Percentiles rank a stretch among this genome's conserved stretches.
Conservation (phyloP, 92 coral and sea anemone genomes). For the Isaurus tuberculatus region DNA sequence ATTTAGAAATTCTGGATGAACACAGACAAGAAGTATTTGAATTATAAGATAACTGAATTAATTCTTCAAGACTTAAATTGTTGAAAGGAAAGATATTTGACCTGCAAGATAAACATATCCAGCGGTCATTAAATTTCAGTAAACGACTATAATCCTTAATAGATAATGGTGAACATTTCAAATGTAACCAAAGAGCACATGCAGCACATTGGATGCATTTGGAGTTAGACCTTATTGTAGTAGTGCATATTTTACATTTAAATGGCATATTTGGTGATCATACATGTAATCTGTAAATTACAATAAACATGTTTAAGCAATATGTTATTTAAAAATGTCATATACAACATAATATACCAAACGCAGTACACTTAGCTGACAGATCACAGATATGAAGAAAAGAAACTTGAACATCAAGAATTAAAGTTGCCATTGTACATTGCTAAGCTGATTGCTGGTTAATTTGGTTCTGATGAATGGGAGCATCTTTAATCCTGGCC, state of each 20-base stretch:
- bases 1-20: constrained; percentile 35
- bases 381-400: not conserved
- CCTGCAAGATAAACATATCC: constrained; percentile 37
- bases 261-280: constrained; percentile 2
- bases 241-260: not conserved
- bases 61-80: constrained; percentile 13
- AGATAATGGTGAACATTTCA: constrained; percentile 6
- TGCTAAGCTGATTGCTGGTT: no score
- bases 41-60: constrained; percentile 30
- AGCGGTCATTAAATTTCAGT: not conserved
- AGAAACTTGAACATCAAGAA: constrained; percentile 3
- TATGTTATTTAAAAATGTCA: not conserved
- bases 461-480: no score
- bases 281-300: constrained; percentile 4
- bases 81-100: constrained; percentile 35
- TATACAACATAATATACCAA: no score
- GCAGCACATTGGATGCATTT: constrained; percentile 9
- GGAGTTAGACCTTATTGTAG: constrained; percentile 8
- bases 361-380: no score
- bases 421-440: not conserved
- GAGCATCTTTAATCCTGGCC: not conserved
- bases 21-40: constrained; percentile 44
- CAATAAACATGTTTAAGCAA: not conserved
- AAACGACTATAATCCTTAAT: constrained; percentile 7
- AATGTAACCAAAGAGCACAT: constrained; percentile 7